Conservation (phyloP, 2,888 invertebrate species). For the Tenthredo amoena region DNA sequence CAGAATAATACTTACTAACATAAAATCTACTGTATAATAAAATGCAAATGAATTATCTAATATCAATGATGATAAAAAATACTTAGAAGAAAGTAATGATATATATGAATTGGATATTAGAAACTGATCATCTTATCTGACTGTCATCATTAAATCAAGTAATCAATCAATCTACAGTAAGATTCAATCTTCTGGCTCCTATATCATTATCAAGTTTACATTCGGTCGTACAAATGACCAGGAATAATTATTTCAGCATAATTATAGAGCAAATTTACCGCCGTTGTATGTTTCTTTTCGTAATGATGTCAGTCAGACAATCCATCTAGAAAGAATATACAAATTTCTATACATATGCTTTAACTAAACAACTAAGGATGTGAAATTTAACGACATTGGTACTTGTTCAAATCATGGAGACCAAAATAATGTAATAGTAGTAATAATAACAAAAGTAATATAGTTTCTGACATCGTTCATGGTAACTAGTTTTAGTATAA, state of each 20-base stretch:
- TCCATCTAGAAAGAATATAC: neutral
- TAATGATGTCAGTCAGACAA: slow-evolving; percentile 6
- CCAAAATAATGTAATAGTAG: slow-evolving; percentile 12
- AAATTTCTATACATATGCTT: neutral
- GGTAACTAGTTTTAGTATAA: neutral
- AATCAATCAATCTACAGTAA: neutral
- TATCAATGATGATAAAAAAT: neutral
- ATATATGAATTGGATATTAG: neutral
- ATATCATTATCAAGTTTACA: neutral
- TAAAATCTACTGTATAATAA: neutral
- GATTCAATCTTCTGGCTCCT: neutral
- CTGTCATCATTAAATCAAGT: neutral
- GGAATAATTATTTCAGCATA: neutral
- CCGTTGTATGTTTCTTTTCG: neutral
- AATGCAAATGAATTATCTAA: slow-evolving; percentile 15
- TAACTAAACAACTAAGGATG: neutral
- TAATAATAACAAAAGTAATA: neutral
- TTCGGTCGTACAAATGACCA: neutral
- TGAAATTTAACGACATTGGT: neutral
- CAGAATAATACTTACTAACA: slow-evolving; percentile 6
- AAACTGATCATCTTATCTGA: neutral
- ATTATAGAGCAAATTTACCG: neutral
- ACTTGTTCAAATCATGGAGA: neutral
- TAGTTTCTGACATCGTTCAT: neutral
- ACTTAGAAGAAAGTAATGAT: neutral